phyloP scores from a whole-genome alignment of 2,113 vertebrate species.

The Brachyhypopomus occidentalis region DNA sequence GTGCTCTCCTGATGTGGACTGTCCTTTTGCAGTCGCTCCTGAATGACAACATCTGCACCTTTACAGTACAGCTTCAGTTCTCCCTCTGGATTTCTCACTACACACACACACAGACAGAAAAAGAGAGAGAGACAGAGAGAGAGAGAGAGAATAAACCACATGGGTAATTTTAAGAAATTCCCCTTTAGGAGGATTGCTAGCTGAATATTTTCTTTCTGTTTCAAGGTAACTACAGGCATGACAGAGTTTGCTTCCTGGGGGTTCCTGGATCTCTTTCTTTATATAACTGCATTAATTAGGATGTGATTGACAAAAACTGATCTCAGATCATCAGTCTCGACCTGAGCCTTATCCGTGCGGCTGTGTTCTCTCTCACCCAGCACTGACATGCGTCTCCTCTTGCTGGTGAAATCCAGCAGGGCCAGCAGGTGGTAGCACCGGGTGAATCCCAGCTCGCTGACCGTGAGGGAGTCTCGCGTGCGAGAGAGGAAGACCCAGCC shows the following conservation, averaged over 20 bases:
- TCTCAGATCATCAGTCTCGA: neutral
- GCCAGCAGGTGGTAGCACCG: slow-evolving; percentile 82
- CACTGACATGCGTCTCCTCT: slow-evolving; percentile 91
- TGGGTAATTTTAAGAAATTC: too few species aligned
- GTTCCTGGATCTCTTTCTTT: neutral
- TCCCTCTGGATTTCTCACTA: slow-evolving; percentile 87
- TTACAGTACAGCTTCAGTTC: slow-evolving; percentile 89
- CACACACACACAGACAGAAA: slow-evolving; percentile 21
- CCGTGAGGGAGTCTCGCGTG: slow-evolving; percentile 81
- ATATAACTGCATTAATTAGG: neutral
- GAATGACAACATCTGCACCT: slow-evolving; percentile 87
- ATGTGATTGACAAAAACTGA: neutral
- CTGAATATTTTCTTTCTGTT: too few species aligned
- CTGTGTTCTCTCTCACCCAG: slow-evolving; percentile 76
- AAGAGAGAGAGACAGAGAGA: neutral
- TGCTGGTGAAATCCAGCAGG: slow-evolving; percentile 90
- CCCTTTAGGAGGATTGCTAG: too few species aligned
- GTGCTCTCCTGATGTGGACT: slow-evolving; percentile 66
- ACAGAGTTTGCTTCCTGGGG: too few species aligned
- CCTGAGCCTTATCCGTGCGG: too few species aligned
- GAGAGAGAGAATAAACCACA: too few species aligned
- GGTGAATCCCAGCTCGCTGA: slow-evolving; percentile 82
- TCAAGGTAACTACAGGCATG: too few species aligned
- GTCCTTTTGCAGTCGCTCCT: slow-evolving; percentile 75
- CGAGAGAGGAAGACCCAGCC: slow-evolving; percentile 87